phyloP scores from a whole-genome alignment of 2,888 invertebrate genomes.

The Plusia festucae region DNA sequence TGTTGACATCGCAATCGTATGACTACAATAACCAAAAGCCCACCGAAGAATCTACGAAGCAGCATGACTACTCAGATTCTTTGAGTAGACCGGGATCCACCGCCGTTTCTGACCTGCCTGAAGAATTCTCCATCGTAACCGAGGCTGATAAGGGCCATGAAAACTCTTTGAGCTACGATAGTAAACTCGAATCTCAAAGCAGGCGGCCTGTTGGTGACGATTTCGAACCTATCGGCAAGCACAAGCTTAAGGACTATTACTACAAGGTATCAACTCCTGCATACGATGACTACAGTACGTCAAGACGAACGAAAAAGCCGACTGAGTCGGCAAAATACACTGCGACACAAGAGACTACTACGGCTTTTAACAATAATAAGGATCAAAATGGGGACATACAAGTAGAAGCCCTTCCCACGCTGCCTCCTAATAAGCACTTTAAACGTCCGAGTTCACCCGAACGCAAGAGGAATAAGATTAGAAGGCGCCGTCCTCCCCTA shows the following conservation, averaged over 20 bases:
- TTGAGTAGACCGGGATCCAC: constrained; percentile 73
- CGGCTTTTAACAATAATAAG: constrained; percentile 65
- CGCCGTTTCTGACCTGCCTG: constrained; percentile 72
- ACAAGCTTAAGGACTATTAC: constrained; percentile 85
- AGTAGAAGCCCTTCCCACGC: constrained; percentile 80
- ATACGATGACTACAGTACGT: constrained; percentile 74
- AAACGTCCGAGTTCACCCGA: constrained; percentile 77
- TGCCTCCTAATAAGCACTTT: constrained; percentile 85
- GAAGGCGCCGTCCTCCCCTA: constrained; percentile 82
- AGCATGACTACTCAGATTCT: constrained; percentile 67
- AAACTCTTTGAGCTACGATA: constrained; percentile 82
- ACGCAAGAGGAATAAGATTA: constrained; percentile 83
- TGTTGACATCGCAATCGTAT: constrained; percentile 73
- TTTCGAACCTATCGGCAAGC: constrained; percentile 83
- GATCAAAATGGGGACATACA: constrained; percentile 67
- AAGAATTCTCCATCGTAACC: constrained; percentile 83
- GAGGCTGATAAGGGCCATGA: constrained; percentile 82
- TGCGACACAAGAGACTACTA: constrained; percentile 67
- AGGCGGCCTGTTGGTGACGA: constrained; percentile 84
- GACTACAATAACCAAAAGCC: constrained; percentile 68
- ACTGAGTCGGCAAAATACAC: constrained; percentile 68
- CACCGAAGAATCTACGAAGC: constrained; percentile 72
- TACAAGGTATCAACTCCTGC: constrained; percentile 83
- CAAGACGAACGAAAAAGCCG: constrained; percentile 82
- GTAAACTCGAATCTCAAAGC: constrained; percentile 82